Conservation (phyloP, 2,797 vertebrate genomes). For the Lates japonicus region DNA sequence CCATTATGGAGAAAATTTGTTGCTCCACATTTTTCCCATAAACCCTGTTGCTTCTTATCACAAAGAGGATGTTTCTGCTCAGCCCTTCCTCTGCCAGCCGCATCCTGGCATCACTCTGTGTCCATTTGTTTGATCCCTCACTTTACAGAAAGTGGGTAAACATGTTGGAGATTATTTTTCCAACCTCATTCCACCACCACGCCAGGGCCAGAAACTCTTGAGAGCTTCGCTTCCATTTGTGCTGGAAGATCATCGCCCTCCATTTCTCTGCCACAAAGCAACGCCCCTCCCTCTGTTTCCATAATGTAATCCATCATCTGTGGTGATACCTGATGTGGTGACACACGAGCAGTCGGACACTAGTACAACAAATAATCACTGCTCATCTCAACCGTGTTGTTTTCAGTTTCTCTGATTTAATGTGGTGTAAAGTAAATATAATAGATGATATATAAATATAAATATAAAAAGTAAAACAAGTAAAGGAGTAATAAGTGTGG, state of each 20-base stretch:
- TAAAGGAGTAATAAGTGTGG: too few species aligned
- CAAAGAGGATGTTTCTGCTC: not conserved
- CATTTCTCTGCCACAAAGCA: conserved; percentile 19
- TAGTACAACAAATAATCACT: not conserved
- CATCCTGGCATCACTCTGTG: conserved; percentile 28
- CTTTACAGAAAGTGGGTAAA: conserved; percentile 54
- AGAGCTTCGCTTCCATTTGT: conserved; percentile 49
- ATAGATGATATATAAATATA: too few species aligned
- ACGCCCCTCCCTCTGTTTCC: conserved; percentile 45
- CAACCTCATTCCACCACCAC: conserved; percentile 28
- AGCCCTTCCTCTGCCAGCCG: conserved; percentile 7
- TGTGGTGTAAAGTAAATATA: too few species aligned
- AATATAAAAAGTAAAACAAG: too few species aligned
- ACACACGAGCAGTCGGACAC: conserved; percentile 4
- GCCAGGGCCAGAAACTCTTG: conserved; percentile 49
- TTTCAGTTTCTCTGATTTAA: not conserved
- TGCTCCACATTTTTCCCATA: not conserved
- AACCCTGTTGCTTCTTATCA: conserved; percentile 9
- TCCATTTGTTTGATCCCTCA: conserved; percentile 55
- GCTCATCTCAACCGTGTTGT: not conserved
- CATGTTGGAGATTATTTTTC: conserved; percentile 58
- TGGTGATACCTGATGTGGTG: conserved; percentile 24
- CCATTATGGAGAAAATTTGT: not conserved
- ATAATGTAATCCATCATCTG: conserved; percentile 45
- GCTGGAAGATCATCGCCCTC: conserved; percentile 38